A percentile compares a stretch with the other conserved stretches of the same genome.
These are phyloP conservation scores for Bombylius major DNA, from an alignment of 2,888 invertebrate species.

Conservation along the genomic window DNA sequence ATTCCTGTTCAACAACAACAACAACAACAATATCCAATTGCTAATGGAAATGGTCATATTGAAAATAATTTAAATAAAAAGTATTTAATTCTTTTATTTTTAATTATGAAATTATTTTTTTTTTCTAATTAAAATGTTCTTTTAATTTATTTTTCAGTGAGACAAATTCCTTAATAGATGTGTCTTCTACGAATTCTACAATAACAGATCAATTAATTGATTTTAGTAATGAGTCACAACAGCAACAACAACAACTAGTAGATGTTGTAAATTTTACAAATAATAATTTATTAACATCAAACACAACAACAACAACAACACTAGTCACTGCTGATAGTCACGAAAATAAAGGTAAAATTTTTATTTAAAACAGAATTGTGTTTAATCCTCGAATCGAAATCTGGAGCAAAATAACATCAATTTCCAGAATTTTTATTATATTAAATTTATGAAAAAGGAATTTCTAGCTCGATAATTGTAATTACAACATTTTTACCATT, in stretches of 20 bases:
- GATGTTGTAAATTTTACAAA: slow-evolving; percentile 19
- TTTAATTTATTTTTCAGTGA: slow-evolving; percentile 22
- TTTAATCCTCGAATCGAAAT: slow-evolving; percentile 25
- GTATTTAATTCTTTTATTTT: slow-evolving; percentile 16
- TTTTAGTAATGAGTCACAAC: slow-evolving; percentile 35
- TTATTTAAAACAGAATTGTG: background rate
- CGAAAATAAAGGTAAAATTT: slow-evolving; percentile 32
- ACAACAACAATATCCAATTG: slow-evolving; percentile 20
- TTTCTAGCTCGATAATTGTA: background rate
- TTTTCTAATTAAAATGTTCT: no score
- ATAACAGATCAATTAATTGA: slow-evolving; percentile 33
- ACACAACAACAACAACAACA: slow-evolving; percentile 29
- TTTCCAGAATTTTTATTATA: no score
- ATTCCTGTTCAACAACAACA: slow-evolving; percentile 14
- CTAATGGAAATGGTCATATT: slow-evolving; percentile 36
- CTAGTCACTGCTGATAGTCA: slow-evolving; percentile 40
- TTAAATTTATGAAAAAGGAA: no score
- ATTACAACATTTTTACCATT: background rate
- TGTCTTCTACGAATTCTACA: slow-evolving; percentile 17
- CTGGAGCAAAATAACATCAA: no score
- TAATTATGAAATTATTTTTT: no score
- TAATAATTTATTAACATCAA: slow-evolving; percentile 33
- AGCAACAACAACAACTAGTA: slow-evolving; percentile 32
- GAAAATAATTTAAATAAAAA: slow-evolving; percentile 36
- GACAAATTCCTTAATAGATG: slow-evolving; percentile 32